Base-by-base conservation (phyloP, 2,113 vertebrate genomes). In the Zosterops japonicus region DNA sequence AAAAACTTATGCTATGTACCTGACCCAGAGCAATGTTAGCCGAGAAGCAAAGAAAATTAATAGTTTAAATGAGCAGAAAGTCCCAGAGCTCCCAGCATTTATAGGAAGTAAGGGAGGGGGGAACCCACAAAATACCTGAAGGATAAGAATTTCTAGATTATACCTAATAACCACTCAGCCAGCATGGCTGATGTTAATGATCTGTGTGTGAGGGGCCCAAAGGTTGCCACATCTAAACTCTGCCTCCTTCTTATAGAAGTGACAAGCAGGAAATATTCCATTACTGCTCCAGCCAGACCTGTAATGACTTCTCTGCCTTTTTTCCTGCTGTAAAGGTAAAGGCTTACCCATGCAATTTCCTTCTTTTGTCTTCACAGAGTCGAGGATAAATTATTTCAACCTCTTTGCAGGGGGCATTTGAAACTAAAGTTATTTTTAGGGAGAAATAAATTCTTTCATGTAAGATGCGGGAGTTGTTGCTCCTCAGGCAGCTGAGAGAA, bases 341-440 rank as follows among this genome's bases (percentile, higher is more conserved):
- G 96, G 88, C 94, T 98, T 96, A 96, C 92, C 95, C 95, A 77
- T 93, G 95, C 95, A 97, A 97, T 98, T 98, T 97, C 95, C 77
- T 97, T 91, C 93, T 97, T 98, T 98, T 98, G 95, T 98, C 96
- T 98, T 98, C 97, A 88, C 75, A 87, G 92, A 82, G 64, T 57
- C 94, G 93, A 95, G 76, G 96, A 98, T 97, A 97, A 98, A 98
- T 98, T 96, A 98, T 97, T 97, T 96, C 96, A 96, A 96, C 93
- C 82, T 96, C 96, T 97, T 97, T 97, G 92, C 86, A 95, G 96
- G 98, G 95, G 96, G 88, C 86, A 97, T 97, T 97, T 95, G 96
- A 97, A 98, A 97, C 93, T 11, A 17, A 96, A 97, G 96, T 96
- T 98, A 97, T 98, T 98, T 98, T 98, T 98, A 96, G 96, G 92